Evolutionary conservation across 2,797 vertebrate genomes (phyloP).

Genomic region (Thunnus albacares): DNA sequence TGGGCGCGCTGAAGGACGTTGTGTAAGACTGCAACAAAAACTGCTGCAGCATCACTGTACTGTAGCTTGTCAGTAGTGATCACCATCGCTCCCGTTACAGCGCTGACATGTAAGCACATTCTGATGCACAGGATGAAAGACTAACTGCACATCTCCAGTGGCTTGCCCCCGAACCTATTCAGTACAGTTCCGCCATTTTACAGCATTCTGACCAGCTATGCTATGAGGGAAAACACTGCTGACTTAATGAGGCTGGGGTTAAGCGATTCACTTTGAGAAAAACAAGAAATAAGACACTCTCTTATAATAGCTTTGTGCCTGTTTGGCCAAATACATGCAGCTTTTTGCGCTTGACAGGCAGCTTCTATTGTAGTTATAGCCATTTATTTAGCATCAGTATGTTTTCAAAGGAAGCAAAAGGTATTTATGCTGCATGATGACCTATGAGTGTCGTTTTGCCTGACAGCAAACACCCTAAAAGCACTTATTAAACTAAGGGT

Average conservation of each 20-base stretch:
- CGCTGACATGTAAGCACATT: constrained; percentile 76
- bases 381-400: constrained; percentile 39
- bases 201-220: constrained; percentile 33
- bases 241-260: too few species aligned
- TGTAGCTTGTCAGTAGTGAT: constrained; percentile 81
- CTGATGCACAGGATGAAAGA: constrained; percentile 73
- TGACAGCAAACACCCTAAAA: constrained; percentile 48
- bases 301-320: background rate
- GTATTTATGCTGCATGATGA: constrained; percentile 47
- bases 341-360: constrained; percentile 16
- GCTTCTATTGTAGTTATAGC: constrained; percentile 5
- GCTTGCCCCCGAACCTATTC: constrained; percentile 60
- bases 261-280: constrained; percentile 26
- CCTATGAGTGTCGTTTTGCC: constrained; percentile 46
- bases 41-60: constrained; percentile 76
- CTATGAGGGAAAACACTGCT: background rate
- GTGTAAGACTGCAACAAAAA: constrained; percentile 71
- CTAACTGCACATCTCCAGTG: constrained; percentile 69
- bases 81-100: constrained; percentile 67
- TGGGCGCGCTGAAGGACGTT: constrained; percentile 55
- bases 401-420: constrained; percentile 38
- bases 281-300: constrained; percentile 35
- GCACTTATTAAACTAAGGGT: constrained; percentile 52
- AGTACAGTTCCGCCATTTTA: constrained; percentile 60
- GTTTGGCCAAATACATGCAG: constrained; percentile 6